Evolutionary conservation across 1,140 invertebrate genomes (phyloP).

Genomic region (Diploscapter pachys): DNA sequence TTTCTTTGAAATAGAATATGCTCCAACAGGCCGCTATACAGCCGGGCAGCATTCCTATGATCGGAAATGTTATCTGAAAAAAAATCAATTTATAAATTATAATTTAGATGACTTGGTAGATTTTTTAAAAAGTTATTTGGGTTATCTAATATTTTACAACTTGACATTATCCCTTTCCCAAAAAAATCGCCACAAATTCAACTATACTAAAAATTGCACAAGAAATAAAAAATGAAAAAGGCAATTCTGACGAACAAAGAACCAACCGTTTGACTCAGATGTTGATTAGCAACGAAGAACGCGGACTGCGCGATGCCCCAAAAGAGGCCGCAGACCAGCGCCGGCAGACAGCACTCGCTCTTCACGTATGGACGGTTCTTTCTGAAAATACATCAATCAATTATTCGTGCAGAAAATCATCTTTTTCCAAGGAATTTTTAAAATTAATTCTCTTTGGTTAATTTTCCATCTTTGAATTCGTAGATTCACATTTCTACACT

Average conservation of each 20-base stretch:
- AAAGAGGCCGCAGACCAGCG: constrained; percentile 16
- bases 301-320: constrained; percentile 26
- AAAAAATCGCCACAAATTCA: too few relatives aligned
- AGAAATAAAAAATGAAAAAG: too few relatives aligned
- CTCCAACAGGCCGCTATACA: constrained; percentile 38
- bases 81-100: too few relatives aligned
- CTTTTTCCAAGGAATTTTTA: not conserved
- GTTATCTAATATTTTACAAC: too few relatives aligned
- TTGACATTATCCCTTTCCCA: too few relatives aligned
- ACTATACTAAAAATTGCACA: too few relatives aligned
- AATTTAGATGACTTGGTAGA: too few relatives aligned
- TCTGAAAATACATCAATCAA: not conserved
- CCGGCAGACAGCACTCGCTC: constrained; percentile 16
- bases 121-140: too few relatives aligned
- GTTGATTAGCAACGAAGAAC: constrained; percentile 38
- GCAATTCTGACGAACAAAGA: too few relatives aligned
- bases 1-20: constrained; percentile 40
- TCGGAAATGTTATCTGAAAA: constrained; percentile 26
- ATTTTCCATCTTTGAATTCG: constrained; percentile 2
- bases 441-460: not conserved
- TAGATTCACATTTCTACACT: not conserved
- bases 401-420: too few relatives aligned
- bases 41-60: constrained; percentile 36
- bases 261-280: constrained; percentile 29
- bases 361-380: constrained; percentile 20